Conservation (phyloP, 2,888 invertebrate species). For the Bimastos eiseni region DNA sequence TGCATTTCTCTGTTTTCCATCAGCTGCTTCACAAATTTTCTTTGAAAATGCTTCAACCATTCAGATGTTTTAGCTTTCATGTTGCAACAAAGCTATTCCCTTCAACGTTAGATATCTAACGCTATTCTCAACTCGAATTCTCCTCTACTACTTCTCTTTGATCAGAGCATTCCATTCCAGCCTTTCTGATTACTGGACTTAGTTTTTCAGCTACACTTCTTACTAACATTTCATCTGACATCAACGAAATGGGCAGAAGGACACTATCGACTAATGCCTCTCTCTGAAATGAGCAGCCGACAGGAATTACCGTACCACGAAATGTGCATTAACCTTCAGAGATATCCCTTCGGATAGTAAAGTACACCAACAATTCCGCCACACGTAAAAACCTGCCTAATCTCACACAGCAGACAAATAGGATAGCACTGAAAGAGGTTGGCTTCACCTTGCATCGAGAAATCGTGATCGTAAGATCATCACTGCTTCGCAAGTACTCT, state of each 20-base stretch:
- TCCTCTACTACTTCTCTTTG: not conserved
- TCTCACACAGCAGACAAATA: not conserved
- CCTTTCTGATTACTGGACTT: not conserved
- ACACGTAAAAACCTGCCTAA: not conserved
- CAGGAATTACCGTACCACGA: not conserved
- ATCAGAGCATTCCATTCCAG: constrained; percentile 2
- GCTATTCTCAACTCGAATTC: no score
- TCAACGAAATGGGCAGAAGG: not conserved
- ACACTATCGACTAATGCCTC: not conserved
- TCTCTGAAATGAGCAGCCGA: not conserved
- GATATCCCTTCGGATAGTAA: not conserved
- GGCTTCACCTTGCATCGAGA: constrained; percentile 71
- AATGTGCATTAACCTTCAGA: not conserved
- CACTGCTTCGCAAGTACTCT: constrained; percentile 98
- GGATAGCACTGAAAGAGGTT: not conserved
- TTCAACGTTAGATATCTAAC: not conserved
- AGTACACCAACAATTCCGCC: not conserved
- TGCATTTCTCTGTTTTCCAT: not conserved
- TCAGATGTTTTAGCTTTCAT: not conserved
- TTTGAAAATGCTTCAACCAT: not conserved
- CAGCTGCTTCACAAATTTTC: not conserved
- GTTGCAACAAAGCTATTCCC: not conserved
- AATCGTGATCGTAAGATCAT: constrained; percentile 91
- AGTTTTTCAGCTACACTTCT: not conserved
- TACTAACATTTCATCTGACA: no score